A percentile compares a stretch with the other conserved stretches of the same genome.
phyloP scores from a whole-genome alignment of 2,888 invertebrate species.

The Cheilosia scutellata region DNA sequence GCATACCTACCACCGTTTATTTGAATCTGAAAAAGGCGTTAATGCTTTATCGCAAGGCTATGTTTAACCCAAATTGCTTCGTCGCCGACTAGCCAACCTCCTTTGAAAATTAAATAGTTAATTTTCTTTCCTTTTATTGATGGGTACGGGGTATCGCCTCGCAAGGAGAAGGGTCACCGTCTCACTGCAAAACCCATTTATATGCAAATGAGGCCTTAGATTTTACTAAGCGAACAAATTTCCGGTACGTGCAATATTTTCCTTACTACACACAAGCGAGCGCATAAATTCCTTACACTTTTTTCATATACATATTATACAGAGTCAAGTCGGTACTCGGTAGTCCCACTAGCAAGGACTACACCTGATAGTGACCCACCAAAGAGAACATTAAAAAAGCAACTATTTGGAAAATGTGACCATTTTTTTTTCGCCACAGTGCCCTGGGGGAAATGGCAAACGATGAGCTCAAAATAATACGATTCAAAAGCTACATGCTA shows the following conservation, averaged over 20 bases:
- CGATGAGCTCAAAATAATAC: background rate
- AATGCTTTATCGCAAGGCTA: conserved; percentile 12
- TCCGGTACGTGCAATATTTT: conserved; percentile 26
- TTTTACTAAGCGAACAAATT: conserved; percentile 34
- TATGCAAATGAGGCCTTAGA: conserved; percentile 53
- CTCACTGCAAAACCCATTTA: conserved; percentile 41
- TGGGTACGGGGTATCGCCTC: background rate
- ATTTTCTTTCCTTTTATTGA: conserved; percentile 10
- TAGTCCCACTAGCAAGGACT: background rate
- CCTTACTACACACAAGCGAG: conserved; percentile 6
- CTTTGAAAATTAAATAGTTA: conserved; percentile 18
- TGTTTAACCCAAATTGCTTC: conserved; percentile 22
- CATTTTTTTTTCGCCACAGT: conserved; percentile 17
- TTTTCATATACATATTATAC: background rate
- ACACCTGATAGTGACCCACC: background rate
- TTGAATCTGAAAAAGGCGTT: conserved; percentile 37
- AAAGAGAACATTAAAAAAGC: background rate
- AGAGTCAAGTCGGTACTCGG: conserved; percentile 2
- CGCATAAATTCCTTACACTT: conserved; percentile 7
- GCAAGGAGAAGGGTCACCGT: background rate
- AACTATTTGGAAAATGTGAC: conserved; percentile 23
- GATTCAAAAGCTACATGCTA: background rate
- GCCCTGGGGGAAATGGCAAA: background rate
- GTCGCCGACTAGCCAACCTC: conserved; percentile 8
- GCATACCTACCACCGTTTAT: background rate